Evolutionary conservation across 2,888 invertebrate species (phyloP).

Genomic region (Oxyscelio sp.): DNA sequence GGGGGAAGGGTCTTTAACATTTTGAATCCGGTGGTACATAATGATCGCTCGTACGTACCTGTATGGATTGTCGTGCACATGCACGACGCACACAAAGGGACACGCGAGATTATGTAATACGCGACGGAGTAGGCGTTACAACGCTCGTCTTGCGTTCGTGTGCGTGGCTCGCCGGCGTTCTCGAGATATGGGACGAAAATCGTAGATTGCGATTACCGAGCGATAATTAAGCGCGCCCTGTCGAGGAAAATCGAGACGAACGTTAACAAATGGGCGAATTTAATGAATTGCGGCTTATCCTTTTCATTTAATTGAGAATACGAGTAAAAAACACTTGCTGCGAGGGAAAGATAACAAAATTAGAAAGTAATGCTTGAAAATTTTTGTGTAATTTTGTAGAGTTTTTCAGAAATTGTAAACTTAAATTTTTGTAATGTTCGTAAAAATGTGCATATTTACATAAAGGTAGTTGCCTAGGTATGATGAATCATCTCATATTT

Average conservation of each 20-base stretch:
- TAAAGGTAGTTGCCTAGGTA: no score
- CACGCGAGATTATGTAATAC: conserved; percentile 40
- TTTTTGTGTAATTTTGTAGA: no score
- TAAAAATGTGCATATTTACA: no score
- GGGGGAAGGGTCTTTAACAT: conserved; percentile 22
- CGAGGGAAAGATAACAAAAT: no score
- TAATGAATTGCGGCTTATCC: conserved; percentile 17
- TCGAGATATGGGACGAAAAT: no score
- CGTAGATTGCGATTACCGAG: conserved; percentile 12
- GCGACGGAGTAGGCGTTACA: conserved; percentile 42
- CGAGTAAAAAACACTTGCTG: no score
- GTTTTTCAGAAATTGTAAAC: no score
- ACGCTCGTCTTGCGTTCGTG: background rate
- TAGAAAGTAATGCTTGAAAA: no score
- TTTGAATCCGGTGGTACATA: conserved; percentile 16
- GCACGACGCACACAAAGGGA: conserved; percentile 23
- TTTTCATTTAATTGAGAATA: background rate
- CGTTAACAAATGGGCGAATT: conserved; percentile 18
- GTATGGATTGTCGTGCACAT: conserved; percentile 10
- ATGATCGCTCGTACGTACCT: conserved; percentile 15
- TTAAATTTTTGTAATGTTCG: no score
- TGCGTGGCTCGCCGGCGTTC: conserved; percentile 15
- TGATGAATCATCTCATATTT: no score
- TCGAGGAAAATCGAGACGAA: conserved; percentile 17
- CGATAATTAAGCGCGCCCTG: conserved; percentile 20